Evolutionary conservation across 2,888 invertebrate genomes (phyloP), one percentile per base, ranked within the genome.

Genomic region (Aelia acuminata): DNA sequence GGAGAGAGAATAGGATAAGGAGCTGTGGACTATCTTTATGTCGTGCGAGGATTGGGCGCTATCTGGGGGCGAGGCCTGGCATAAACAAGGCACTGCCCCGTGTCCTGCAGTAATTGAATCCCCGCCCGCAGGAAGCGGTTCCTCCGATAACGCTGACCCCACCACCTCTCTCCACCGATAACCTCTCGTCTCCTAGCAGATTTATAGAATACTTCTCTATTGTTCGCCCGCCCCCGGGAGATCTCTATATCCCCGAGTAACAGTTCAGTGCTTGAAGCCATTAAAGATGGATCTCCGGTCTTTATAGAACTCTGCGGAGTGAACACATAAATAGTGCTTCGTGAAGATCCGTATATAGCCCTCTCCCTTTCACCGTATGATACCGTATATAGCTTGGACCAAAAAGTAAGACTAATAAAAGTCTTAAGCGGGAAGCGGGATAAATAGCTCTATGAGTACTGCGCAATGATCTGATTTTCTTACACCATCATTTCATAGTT

Each of bases 131-230:
- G 7, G 43, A 47, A 80, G 43, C 80, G 43, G 43, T 80, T 47
- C 43, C 11, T 1, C 80, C 80, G 80, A 80, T 80, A 80, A 7
- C 80, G 43, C 43, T 80, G 80, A 80, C 80, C 80, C 80, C 43
- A 80, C 80, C 80, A 43, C 43, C 80, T 80, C 80, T 47, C 11
- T 47, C 11, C n/a, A 20, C 31, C 63, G 63, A 80, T 80, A 80
- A 80, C 80, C 80, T 80, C n/a, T 80, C 80, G 80, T 80, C 80
- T 47, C 43, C 43, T 22, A 15, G 11, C n/a, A 43, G 80, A 80
- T 80, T 80, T 80, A 80, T 80, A 80, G 80, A 80, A 80, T 43
- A 80, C 80, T 80, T 80, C 43, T n/a, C 80, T 47, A 80, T 80
- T 80, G 80, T 80, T 39, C 43, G 80, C 43, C 4, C 7, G 18